A percentile compares a stretch with the other conserved stretches of the same genome.
These are phyloP conservation scores for Cryptocephalus moraei DNA, from an alignment of 2,888 invertebrate species.

Conservation along the genomic window DNA sequence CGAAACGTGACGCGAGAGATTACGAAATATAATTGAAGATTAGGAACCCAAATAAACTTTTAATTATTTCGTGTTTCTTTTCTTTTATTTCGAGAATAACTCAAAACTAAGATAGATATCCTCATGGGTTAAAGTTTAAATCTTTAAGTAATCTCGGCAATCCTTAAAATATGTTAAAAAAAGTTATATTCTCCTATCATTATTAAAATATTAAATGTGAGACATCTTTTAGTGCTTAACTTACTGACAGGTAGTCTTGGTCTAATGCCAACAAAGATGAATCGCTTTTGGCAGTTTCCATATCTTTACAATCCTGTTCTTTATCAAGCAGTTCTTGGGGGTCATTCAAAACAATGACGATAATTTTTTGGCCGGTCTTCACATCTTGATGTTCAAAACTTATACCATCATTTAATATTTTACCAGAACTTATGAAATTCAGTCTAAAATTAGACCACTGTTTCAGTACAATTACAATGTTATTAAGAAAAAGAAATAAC, in stretches of 20 bases:
- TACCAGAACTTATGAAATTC: conserved; percentile 59
- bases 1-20: too few species aligned
- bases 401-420: conserved; percentile 45
- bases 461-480: too few species aligned
- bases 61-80: too few species aligned
- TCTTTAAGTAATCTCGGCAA: too few species aligned
- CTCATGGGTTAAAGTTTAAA: too few species aligned
- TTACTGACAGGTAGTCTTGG: conserved; percentile 49
- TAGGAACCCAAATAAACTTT: too few species aligned
- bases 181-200: too few species aligned
- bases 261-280: conserved; percentile 40
- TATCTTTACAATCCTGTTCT: conserved; percentile 29
- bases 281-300: conserved; percentile 35
- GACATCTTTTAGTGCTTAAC: conserved; percentile 1
- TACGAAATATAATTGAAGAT: too few species aligned
- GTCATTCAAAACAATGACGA: conserved; percentile 46
- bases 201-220: conserved; percentile 4
- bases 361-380: conserved; percentile 57
- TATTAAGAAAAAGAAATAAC: not conserved
- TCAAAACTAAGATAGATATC: too few species aligned
- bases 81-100: too few species aligned
- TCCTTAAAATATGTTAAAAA: too few species aligned
- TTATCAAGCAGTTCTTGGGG: conserved; percentile 29
- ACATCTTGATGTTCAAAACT: conserved; percentile 50
- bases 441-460: too few species aligned